Evolutionary conservation across 1,140 invertebrate species (phyloP).

Genomic region (Bombus fervidus): DNA sequence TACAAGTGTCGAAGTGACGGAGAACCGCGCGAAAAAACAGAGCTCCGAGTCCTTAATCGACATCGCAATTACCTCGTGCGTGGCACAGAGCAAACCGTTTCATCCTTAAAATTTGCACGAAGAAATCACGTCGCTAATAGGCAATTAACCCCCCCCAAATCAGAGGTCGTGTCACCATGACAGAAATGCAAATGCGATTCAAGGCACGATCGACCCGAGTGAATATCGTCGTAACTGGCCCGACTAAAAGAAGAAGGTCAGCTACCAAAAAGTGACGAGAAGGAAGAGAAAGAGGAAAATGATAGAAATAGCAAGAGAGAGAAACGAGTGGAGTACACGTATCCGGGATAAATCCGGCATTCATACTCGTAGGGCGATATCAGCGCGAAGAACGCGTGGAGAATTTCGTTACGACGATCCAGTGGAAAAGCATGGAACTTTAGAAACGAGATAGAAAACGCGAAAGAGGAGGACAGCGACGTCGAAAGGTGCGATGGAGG

Average conservation of each 20-base stretch:
- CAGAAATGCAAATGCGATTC: slow-evolving; percentile 4
- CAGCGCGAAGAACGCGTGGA: slow-evolving; percentile 45
- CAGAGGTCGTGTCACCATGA: background rate
- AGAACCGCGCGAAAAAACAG: no score
- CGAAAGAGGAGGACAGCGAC: background rate
- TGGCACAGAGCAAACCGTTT: background rate
- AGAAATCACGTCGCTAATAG: background rate
- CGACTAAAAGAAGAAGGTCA: background rate
- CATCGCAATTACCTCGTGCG: no score
- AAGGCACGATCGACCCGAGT: background rate
- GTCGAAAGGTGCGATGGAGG: slow-evolving; percentile 2
- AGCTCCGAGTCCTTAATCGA: no score
- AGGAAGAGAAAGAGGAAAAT: background rate
- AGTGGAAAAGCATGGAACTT: background rate
- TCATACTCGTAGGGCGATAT: slow-evolving; percentile 48
- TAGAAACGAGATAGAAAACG: background rate
- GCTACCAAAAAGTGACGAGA: background rate
- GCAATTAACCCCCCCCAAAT: background rate
- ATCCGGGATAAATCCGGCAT: slow-evolving; percentile 53
- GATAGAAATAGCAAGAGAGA: background rate
- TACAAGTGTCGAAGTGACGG: no score
- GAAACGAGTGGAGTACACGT: slow-evolving; percentile 17
- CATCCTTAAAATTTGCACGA: background rate
- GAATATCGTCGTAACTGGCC: slow-evolving; percentile 15
- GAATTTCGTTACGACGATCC: slow-evolving; percentile 63